Base-by-base conservation (phyloP, 64 coral and sea anemone genomes). In the Dendronephthya gigantea region DNA sequence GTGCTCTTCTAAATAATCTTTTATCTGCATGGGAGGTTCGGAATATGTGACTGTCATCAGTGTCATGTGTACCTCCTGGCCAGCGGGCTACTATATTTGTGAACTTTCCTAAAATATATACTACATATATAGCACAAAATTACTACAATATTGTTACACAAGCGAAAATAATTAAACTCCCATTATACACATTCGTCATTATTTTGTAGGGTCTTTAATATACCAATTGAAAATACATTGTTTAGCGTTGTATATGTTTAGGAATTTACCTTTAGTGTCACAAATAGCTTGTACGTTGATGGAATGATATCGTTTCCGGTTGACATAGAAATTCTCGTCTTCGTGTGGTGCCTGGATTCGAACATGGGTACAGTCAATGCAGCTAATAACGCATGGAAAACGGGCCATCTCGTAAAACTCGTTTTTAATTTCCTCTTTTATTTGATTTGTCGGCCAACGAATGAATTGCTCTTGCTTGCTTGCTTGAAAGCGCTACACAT, bases 381-480 rank as follows among this genome's bases (percentile, higher is more conserved):
- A 93, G 1, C 88, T 85, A 85, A 93, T 90, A 16, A 90, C 92
- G 5, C 92, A 41, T 1, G 85, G 88, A 56, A 90, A 90, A 28
- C 68, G 47, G 13, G 68, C 69, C 58, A 84, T 82, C 49, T 83
- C 49, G 59, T 41, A 84, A 92, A 88, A 88, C 16, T 52, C 85
- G 51, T 88, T 56, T 48, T 91, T 88, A 15, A 84, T 87, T 69
- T 48, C 74, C 65, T 68, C 84, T 31, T 27, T 35, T 40, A 86
- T 84, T 41, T 88, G 72, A 29, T 49, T 82, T 37, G 89, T 41
- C 27, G 84, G 89, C 74, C 89, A 90, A 29, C 39, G 66, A 22
- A 90, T 86, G 51, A 87, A 82, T 27, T 56, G 19, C 69, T 70
- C 49, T 87, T 88, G 85, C 82, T 91, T 87, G 7, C 83, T 50